Percentiles rank a stretch among this genome's conserved stretches.
These are phyloP conservation scores for Alligator sinensis DNA, from an alignment of 2,113 vertebrate species.

Conservation along the genomic window DNA sequence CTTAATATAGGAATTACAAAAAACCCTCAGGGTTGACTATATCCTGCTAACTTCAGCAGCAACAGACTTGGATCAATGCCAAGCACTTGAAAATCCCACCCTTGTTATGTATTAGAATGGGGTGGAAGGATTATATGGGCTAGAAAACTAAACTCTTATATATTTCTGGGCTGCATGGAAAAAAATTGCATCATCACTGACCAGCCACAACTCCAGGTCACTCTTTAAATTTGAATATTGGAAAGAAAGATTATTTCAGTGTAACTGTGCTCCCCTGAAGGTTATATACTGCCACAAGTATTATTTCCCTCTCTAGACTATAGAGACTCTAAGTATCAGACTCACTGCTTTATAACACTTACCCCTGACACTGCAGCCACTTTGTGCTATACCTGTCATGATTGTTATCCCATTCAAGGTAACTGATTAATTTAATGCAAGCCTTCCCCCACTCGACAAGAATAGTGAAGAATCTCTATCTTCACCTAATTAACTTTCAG, in stretches of 20 bases:
- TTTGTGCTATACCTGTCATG: too few species aligned
- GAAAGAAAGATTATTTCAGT: background rate
- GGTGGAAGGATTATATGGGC: background rate
- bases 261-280: background rate
- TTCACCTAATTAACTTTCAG: background rate
- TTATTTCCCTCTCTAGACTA: background rate
- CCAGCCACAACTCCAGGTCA: background rate
- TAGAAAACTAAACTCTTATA: background rate
- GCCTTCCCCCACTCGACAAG: accelerated
- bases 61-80: background rate
- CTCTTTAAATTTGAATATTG: background rate
- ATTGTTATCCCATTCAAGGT: too few species aligned
- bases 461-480: background rate
- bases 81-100: background rate
- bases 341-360: background rate
- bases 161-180: background rate
- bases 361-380: too few species aligned
- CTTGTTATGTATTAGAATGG: background rate
- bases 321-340: background rate
- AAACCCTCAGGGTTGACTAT: background rate
- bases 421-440: too few species aligned
- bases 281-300: background rate
- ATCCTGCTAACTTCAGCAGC: background rate
- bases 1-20: background rate
- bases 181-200: accelerated